phyloP scores from a whole-genome alignment of 1,140 invertebrate genomes.

The Pseudachorutes palmiensis region DNA sequence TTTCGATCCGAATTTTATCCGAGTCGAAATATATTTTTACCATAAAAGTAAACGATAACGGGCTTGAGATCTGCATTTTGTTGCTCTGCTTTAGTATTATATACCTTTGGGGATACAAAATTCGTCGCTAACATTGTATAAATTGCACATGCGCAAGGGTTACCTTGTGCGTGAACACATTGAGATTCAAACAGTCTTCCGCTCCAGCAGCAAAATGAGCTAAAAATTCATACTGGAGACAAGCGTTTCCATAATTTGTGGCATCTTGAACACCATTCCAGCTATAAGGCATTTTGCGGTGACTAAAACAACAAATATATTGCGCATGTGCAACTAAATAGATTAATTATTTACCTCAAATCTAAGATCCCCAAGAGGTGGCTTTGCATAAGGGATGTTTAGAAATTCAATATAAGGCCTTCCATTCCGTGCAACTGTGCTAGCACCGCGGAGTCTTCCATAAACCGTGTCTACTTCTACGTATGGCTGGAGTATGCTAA shows the following conservation, averaged over 20 bases:
- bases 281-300: background rate
- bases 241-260: background rate
- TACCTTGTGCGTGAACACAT: background rate
- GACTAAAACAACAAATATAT: background rate
- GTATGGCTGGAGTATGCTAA: background rate
- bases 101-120: background rate
- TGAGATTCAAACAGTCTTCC: background rate
- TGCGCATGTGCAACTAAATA: background rate
- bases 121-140: background rate
- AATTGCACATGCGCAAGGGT: background rate
- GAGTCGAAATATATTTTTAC: background rate
- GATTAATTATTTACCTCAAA: constrained; percentile 27
- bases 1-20: background rate
- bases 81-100: background rate
- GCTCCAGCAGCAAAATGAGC: background rate
- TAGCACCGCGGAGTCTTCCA: constrained; percentile 21
- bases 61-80: background rate
- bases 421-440: constrained; percentile 22
- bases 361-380: constrained; percentile 26
- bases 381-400: constrained; percentile 25
- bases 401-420: constrained; percentile 26
- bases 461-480: constrained; percentile 13
- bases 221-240: background rate
- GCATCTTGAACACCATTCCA: constrained; percentile 9
- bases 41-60: constrained; percentile 4